phyloP scores from a whole-genome alignment of 2,888 invertebrate species.

The Emesis russula region DNA sequence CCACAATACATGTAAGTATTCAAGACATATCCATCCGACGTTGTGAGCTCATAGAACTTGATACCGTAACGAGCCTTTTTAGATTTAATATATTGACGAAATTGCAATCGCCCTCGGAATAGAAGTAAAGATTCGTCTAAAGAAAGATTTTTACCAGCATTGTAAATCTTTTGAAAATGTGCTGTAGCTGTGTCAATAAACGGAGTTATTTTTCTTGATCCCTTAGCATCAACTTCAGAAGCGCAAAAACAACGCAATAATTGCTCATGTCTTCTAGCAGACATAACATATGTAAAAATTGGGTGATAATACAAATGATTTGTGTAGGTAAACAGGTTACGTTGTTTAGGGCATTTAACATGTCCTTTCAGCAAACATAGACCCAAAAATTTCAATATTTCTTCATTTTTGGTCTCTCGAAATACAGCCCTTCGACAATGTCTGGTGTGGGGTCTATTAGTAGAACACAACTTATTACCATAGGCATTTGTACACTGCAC shows the following conservation, averaged over 20 bases:
- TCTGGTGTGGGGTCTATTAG: slow-evolving; percentile 68
- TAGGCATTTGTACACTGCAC: slow-evolving; percentile 67
- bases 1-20: slow-evolving; percentile 87
- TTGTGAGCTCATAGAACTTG: slow-evolving; percentile 87
- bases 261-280: slow-evolving; percentile 77
- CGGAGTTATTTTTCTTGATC: slow-evolving; percentile 70
- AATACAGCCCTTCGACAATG: slow-evolving; percentile 52
- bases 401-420: slow-evolving; percentile 56
- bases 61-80: slow-evolving; percentile 88
- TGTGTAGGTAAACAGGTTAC: slow-evolving; percentile 65
- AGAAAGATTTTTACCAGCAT: slow-evolving; percentile 77
- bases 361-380: slow-evolving; percentile 64
- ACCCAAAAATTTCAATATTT: slow-evolving; percentile 46
- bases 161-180: slow-evolving; percentile 80
- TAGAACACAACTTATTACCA: slow-evolving; percentile 55
- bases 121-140: slow-evolving; percentile 85
- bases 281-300: slow-evolving; percentile 80
- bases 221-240: slow-evolving; percentile 79
- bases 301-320: slow-evolving; percentile 83
- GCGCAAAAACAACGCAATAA: slow-evolving; percentile 83
- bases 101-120: slow-evolving; percentile 83
- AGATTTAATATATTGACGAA: slow-evolving; percentile 86
- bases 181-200: slow-evolving; percentile 77
- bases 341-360: slow-evolving; percentile 55
- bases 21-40: slow-evolving; percentile 87